Base-by-base conservation (phyloP, 2,113 vertebrate species). In the Ciconia maguari region DNA sequence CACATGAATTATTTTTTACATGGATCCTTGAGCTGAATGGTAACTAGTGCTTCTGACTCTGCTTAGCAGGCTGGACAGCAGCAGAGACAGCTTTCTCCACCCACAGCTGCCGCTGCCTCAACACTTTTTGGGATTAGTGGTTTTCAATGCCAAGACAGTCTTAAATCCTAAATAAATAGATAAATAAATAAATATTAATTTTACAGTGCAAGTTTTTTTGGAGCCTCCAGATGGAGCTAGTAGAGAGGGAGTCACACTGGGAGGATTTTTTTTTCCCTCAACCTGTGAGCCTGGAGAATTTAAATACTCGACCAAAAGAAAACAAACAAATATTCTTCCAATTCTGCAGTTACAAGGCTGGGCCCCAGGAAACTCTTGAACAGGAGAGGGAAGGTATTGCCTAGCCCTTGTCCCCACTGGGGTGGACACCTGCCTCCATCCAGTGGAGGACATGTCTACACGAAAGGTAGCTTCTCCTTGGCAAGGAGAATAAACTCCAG, bases 221-320 rank as follows among this genome's bases (percentile, higher is more conserved):
- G 24, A 83, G 60, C 93, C 93, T 97, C 89, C 91, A 96, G 96
- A 25, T 96, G 89, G 96, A 95, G 94, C 94, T 91, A 89, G 55
- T 6, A 68, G 72, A 96, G 91, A 93, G n/a, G 38, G n/a, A 91
- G 72, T 87, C 38, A 66, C 46, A 34, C 5, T 5, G 4, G 12
- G 48, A 83, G 74, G 55, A 38, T 8, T 30, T 60, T 16, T 16
- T 82, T 87, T 20, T 41, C 36, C 38, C 11, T 91, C 42, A 42
- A 4, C 20, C 20, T 48, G 7, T 21, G 17, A 85, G 38, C 41
- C 44, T 90, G 20, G 44, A 88, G 41, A 65, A 72, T 44, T 82
- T 42, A 88, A 80, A 79, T 18, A 41, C 27, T 52, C 70, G 58
- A n/a, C 18, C 17, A 46, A 13, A 11, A 57, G 30, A 62, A 77